Conservation (phyloP, 2,888 invertebrate genomes). For the Philopedon plagiatum region DNA sequence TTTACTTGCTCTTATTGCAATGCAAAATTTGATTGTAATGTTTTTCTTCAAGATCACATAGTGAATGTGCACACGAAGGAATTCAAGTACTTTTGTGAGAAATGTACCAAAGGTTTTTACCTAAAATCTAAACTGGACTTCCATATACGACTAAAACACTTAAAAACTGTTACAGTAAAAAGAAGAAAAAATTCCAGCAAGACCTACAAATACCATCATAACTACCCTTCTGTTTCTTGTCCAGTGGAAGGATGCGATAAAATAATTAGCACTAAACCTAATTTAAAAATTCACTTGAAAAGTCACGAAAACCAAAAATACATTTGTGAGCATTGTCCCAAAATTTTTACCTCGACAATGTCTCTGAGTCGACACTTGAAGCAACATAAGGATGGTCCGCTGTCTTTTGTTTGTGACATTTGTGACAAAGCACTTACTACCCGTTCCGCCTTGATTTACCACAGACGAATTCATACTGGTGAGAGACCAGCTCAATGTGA, state of each 20-base stretch:
- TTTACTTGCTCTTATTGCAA: slow-evolving; percentile 25
- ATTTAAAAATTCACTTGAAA: slow-evolving; percentile 58
- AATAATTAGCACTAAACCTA: neutral
- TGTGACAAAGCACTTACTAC: slow-evolving; percentile 18
- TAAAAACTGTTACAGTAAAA: slow-evolving; percentile 1
- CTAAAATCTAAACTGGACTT: neutral
- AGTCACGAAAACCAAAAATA: slow-evolving; percentile 65
- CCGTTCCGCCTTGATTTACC: neutral
- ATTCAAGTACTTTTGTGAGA: slow-evolving; percentile 31
- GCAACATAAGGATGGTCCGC: neutral
- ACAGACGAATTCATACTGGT: slow-evolving; percentile 57
- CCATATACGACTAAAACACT: neutral
- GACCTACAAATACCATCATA: neutral
- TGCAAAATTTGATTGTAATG: slow-evolving; percentile 27
- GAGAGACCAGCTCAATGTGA: slow-evolving; percentile 61
- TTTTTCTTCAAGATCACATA: slow-evolving; percentile 27
- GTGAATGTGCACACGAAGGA: slow-evolving; percentile 31
- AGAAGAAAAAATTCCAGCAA: neutral
- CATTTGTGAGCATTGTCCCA: slow-evolving; percentile 54
- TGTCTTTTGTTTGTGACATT: neutral
- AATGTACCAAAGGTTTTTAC: slow-evolving; percentile 28
- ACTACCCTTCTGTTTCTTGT: neutral
- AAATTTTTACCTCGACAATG: slow-evolving; percentile 45
- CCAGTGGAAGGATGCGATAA: slow-evolving; percentile 24
- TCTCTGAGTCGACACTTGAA: slow-evolving; percentile 53